Base-by-base conservation (phyloP, 2,888 invertebrate species). In the Linnaemya vulpina region DNA sequence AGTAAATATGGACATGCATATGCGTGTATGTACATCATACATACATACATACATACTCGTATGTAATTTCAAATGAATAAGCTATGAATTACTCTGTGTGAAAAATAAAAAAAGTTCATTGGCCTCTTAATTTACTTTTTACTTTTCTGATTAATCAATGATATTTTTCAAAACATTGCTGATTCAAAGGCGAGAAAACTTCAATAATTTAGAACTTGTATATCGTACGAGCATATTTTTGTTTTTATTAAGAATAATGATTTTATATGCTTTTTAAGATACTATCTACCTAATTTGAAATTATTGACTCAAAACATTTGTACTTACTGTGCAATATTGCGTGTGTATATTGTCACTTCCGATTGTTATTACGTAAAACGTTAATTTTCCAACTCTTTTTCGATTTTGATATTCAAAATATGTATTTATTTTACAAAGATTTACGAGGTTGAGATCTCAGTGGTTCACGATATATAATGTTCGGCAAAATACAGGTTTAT, bases 71-170 rank as follows among this genome's bases (percentile, higher is more conserved):
- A 40, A n/a, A 7, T 46, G 5, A 35, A 70, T 40, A 68, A 51
- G 17, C 35, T 38, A 20, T 60, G 51, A 74, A 51, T 58, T 62
- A 49, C 17, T 63, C 22, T 25, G 46, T 20, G 62, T 38, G 20
- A 62, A 63, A 53, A 7, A 35, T 7, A 43, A 77, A 62, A 58
- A 67, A 63, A 78, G 78, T 71, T 78, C 62, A 78, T 71, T 71
- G 78, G 62, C 70, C 43, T 43, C 63, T 40, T 9, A 46, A 51
- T 51, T 38, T 22, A n/a, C 53, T 49, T 8, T 55, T 75, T 9
- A n/a, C 9, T 68, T 49, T 60, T 40, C 40, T 62, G 22, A 38
- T 74, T 53, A 63, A 63, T 63, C 51, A 63, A 17, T 11, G 73
- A 75, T 17, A 17, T 38, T 49, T 74, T 63, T 35, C 8, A 30